A percentile compares a stretch with the other conserved stretches of the same genome.
Conservation (phyloP, 2,888 invertebrate species). For the Pecten maximus region DNA sequence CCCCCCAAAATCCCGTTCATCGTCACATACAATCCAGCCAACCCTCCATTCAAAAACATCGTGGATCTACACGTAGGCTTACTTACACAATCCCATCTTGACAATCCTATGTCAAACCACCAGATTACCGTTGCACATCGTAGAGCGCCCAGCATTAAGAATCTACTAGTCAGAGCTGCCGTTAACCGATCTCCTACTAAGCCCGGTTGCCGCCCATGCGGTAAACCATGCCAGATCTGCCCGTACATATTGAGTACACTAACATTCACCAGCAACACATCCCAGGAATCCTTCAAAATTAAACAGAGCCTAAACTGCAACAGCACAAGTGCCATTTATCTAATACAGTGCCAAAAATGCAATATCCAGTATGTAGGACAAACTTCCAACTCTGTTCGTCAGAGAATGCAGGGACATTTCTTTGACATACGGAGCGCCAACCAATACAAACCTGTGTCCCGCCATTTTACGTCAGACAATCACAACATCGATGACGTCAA, state of each 20-base stretch:
- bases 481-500: constrained; percentile 43
- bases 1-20: background rate
- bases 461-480: constrained; percentile 41
- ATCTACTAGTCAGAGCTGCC: background rate
- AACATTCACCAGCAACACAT: background rate
- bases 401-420: constrained; percentile 36
- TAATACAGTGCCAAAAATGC: constrained; percentile 7
- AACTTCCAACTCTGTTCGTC: constrained; percentile 35
- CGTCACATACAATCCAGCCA: background rate
- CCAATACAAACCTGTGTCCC: constrained; percentile 39
- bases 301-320: background rate
- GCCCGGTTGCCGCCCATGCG: background rate
- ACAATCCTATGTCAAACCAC: background rate
- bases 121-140: background rate
- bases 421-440: constrained; percentile 26
- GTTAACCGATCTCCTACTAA: background rate
- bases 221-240: background rate
- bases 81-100: background rate
- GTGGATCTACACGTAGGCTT: background rate
- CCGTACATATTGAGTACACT: background rate
- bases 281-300: background rate
- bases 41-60: background rate
- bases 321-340: background rate
- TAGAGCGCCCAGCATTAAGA: background rate
- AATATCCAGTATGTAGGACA: constrained; percentile 36